A percentile compares a stretch with the other conserved stretches of the same genome.
Evolutionary conservation across 2,113 vertebrate species (phyloP).

Genomic region (Thunnus thynnus): DNA sequence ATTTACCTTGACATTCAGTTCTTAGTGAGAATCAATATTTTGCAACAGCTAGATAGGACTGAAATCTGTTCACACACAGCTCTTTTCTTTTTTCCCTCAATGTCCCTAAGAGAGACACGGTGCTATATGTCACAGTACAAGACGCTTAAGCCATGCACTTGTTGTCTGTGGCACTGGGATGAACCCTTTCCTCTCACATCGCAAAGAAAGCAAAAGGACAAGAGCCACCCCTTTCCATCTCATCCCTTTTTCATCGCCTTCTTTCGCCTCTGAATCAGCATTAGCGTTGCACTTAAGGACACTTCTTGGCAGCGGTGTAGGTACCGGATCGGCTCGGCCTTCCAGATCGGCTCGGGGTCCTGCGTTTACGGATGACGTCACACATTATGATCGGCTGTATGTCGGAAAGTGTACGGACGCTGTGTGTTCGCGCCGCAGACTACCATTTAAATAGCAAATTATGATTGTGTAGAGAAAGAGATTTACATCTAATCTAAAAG

Average conservation of each 20-base stretch:
- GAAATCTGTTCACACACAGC: conserved; percentile 43
- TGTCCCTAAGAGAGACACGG: conserved; percentile 49
- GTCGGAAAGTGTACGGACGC: too few species aligned
- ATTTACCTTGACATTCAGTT: conserved; percentile 61
- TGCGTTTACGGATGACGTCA: too few species aligned
- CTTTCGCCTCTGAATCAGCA: conserved; percentile 62
- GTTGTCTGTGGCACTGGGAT: conserved; percentile 65
- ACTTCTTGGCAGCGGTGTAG: conserved; percentile 39
- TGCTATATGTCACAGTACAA: conserved; percentile 70
- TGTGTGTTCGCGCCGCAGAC: too few species aligned
- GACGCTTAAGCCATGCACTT: conserved; percentile 74
- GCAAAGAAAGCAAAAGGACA: conserved; percentile 50
- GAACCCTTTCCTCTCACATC: conserved; percentile 62
- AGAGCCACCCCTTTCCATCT: conserved; percentile 54
- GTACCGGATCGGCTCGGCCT: too few species aligned
- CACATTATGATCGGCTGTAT: too few species aligned
- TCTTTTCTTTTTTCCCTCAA: conserved; percentile 21
- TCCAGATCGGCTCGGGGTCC: too few species aligned
- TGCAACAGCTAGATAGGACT: conserved; percentile 16
- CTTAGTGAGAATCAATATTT: conserved; percentile 59
- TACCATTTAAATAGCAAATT: too few species aligned
- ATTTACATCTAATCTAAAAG: too few species aligned
- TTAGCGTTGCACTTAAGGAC: conserved; percentile 54
- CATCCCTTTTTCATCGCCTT: conserved; percentile 59
- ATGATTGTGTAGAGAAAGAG: too few species aligned